These are phyloP conservation scores for Cheilosia impressa DNA, from an alignment of 2,888 invertebrate genomes.

Conservation along the genomic window DNA sequence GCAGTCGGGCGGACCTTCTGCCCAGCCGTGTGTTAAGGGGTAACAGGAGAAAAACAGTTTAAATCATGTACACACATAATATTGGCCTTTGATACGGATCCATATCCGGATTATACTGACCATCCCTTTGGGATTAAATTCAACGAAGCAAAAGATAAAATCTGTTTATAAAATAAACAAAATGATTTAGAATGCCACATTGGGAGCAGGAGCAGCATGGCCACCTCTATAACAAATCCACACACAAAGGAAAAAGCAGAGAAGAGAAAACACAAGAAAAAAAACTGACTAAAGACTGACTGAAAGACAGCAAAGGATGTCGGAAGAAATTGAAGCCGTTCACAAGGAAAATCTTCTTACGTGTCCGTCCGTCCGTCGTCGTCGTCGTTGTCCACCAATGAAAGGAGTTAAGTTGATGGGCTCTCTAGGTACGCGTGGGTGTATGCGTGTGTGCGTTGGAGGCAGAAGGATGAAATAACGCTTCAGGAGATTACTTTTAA, in stretches of 20 bases:
- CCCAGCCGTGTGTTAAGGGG: constrained; percentile 70
- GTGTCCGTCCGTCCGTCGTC: constrained; percentile 58
- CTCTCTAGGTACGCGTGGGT: constrained; percentile 12
- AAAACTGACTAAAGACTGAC: constrained; percentile 31
- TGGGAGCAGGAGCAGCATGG: constrained; percentile 14
- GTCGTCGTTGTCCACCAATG: constrained; percentile 37
- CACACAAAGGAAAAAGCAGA: not conserved
- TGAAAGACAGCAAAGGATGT: constrained; percentile 49
- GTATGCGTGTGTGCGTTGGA: constrained; percentile 3
- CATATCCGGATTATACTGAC: constrained; percentile 74
- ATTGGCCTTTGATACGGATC: constrained; percentile 75
- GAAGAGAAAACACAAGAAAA: not conserved
- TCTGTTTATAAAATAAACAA: constrained; percentile 76
- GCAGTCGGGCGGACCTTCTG: constrained; percentile 17
- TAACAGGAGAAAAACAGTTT: constrained; percentile 73
- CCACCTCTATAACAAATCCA: not conserved
- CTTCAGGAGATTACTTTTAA: constrained; percentile 70
- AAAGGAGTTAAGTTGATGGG: constrained; percentile 68
- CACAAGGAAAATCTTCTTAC: constrained; percentile 68
- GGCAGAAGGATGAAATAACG: constrained; percentile 52
- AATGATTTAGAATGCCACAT: constrained; percentile 70
- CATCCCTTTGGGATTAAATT: constrained; percentile 74
- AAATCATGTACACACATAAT: constrained; percentile 75
- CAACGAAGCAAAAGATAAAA: constrained; percentile 75
- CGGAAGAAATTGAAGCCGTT: constrained; percentile 68